Evolutionary conservation across 2,797 vertebrate genomes (phyloP).

Genomic region (Otolemur crassicaudatus): DNA sequence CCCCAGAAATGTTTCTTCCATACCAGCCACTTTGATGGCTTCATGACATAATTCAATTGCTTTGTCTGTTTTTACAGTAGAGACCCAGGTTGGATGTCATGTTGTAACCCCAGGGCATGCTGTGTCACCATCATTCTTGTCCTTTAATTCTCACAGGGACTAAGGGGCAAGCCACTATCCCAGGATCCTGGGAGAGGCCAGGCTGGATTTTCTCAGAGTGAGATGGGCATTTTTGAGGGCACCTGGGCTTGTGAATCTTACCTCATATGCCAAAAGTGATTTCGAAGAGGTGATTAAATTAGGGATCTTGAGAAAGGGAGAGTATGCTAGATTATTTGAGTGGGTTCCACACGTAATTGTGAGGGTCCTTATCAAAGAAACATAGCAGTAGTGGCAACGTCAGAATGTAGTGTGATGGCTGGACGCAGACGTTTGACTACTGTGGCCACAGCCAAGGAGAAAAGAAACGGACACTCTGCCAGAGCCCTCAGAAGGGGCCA

Average conservation of each 20-base stretch:
- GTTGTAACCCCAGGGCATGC: neutral
- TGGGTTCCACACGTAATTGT: neutral
- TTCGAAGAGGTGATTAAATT: neutral
- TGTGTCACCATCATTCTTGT: neutral
- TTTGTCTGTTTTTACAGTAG: neutral
- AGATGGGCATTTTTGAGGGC: neutral
- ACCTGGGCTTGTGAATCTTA: neutral
- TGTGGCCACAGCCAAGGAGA: neutral
- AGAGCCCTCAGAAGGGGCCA: neutral
- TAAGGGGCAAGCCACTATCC: neutral
- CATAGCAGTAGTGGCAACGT: accelerated
- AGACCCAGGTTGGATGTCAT: neutral
- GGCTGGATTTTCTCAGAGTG: neutral
- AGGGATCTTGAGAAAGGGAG: neutral
- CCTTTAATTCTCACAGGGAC: neutral
- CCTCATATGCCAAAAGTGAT: neutral
- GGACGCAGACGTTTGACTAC: neutral
- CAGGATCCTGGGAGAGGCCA: neutral
- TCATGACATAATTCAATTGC: neutral
- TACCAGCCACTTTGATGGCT: neutral
- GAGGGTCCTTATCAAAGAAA: neutral
- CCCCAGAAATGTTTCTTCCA: neutral
- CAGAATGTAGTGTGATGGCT: neutral
- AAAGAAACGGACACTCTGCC: neutral
- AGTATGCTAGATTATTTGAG: neutral